These are phyloP conservation scores for Drosophila lacertosa DNA, from an alignment of 1,140 invertebrate genomes.

Conservation along the genomic window DNA sequence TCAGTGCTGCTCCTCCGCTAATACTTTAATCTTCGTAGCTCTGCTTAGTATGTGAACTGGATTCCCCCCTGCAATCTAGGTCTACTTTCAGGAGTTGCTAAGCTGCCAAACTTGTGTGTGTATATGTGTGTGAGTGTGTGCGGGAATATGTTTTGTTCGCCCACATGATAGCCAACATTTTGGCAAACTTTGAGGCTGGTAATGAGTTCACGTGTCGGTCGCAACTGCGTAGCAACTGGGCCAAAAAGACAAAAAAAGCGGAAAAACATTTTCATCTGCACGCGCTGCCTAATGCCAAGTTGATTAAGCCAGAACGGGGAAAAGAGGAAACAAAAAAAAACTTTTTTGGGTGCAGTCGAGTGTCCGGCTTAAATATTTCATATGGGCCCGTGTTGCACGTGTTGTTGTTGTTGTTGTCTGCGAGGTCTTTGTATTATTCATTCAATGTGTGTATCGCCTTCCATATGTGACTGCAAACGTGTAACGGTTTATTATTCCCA, in stretches of 20 bases:
- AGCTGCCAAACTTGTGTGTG: slow-evolving; percentile 6
- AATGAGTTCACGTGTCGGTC: slow-evolving; percentile 43
- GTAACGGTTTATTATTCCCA: slow-evolving; percentile 57
- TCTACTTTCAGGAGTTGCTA: slow-evolving; percentile 28
- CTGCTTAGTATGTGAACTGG: not conserved
- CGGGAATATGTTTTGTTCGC: not conserved
- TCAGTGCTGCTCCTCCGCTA: not conserved
- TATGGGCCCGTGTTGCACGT: slow-evolving; percentile 35
- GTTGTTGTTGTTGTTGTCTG: slow-evolving; percentile 13
- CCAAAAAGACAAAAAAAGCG: not conserved
- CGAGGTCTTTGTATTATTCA: slow-evolving; percentile 62
- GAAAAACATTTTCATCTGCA: slow-evolving; percentile 29
- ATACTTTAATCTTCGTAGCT: slow-evolving; percentile 8
- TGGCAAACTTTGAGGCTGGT: slow-evolving; percentile 28
- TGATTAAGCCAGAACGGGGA: slow-evolving; percentile 31
- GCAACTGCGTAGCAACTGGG: slow-evolving; percentile 12
- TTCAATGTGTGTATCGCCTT: slow-evolving; percentile 54
- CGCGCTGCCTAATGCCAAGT: slow-evolving; percentile 39
- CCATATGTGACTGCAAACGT: slow-evolving; percentile 58
- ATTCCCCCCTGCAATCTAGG: not conserved
- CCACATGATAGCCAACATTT: slow-evolving; percentile 16
- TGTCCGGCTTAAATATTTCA: slow-evolving; percentile 63
- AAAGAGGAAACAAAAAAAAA: slow-evolving; percentile 9
- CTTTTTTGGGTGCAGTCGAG: slow-evolving; percentile 38
- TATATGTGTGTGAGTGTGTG: slow-evolving; percentile 2